Conservation (phyloP, 2,113 vertebrate genomes). For the Pomatorhinus ruficollis region DNA sequence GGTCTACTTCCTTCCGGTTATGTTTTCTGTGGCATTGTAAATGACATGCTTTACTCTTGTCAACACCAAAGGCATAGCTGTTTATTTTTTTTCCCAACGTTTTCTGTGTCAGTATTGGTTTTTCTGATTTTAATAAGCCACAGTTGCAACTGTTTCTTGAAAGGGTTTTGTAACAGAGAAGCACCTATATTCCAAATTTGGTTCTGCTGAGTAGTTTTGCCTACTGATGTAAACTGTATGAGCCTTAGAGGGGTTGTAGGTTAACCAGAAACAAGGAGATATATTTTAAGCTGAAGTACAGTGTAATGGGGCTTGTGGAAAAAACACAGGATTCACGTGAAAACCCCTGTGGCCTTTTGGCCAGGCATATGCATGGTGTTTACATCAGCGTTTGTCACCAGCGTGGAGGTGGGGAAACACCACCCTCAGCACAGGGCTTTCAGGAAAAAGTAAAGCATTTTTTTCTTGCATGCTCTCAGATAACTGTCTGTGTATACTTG, state of each 20-base stretch:
- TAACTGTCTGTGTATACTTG: neutral
- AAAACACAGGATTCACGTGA: slow-evolving; percentile 49
- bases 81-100: neutral
- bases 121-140: neutral
- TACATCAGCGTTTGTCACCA: slow-evolving; percentile 62
- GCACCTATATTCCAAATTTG: neutral
- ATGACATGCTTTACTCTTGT: slow-evolving; percentile 24
- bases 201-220: neutral
- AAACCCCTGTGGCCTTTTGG: slow-evolving; percentile 51
- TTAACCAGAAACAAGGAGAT: slow-evolving; percentile 9
- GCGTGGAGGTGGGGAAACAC: slow-evolving; percentile 69
- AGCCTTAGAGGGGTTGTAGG: neutral
- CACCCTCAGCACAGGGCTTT: slow-evolving; percentile 38
- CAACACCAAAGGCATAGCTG: neutral
- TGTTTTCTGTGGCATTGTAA: slow-evolving; percentile 53
- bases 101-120: neutral
- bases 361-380: neutral
- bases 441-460: slow-evolving; percentile 62
- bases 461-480: neutral
- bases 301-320: neutral
- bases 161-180: neutral
- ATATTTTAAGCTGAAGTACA: slow-evolving; percentile 8
- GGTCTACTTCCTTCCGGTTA: slow-evolving; percentile 73
- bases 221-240: neutral
- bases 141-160: neutral